These are phyloP conservation scores for Paguma larvata DNA, from an alignment of 2,797 vertebrate species.

Conservation along the genomic window DNA sequence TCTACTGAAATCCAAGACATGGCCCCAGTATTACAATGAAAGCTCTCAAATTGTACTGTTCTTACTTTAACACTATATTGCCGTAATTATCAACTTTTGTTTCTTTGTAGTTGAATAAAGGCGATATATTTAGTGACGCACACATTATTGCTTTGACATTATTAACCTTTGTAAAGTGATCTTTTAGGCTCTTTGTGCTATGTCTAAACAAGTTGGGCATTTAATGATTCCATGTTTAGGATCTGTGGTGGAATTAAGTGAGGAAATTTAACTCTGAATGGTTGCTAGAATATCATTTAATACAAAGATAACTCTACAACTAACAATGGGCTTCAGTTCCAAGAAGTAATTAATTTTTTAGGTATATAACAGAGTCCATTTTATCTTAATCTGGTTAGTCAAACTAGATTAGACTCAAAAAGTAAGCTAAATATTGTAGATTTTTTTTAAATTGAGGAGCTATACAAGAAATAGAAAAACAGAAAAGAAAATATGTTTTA, in stretches of 20 bases:
- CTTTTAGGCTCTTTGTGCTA: not conserved
- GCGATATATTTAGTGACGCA: not conserved
- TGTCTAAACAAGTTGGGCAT: not conserved
- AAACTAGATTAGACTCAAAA: slow-evolving; percentile 45
- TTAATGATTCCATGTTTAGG: slow-evolving; percentile 24
- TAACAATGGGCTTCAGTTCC: not conserved
- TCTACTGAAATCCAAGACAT: not conserved
- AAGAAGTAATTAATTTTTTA: slow-evolving; percentile 26
- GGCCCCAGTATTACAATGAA: not conserved
- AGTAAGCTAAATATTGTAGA: slow-evolving; percentile 5
- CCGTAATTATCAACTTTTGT: not conserved
- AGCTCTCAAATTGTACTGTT: not conserved
- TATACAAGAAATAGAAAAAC: not conserved
- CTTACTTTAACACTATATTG: not conserved
- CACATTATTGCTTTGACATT: not conserved
- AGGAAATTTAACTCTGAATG: not conserved
- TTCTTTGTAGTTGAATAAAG: not conserved
- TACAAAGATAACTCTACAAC: not conserved
- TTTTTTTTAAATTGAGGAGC: not conserved
- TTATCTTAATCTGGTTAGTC: slow-evolving; percentile 22
- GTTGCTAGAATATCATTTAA: not conserved
- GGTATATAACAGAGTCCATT: not conserved
- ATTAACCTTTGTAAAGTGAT: not conserved
- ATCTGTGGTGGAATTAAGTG: not conserved
- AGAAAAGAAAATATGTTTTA: not conserved